Evolutionary conservation across 2,888 invertebrate genomes (phyloP).

Genomic region (Drosophila gaucha): DNA sequence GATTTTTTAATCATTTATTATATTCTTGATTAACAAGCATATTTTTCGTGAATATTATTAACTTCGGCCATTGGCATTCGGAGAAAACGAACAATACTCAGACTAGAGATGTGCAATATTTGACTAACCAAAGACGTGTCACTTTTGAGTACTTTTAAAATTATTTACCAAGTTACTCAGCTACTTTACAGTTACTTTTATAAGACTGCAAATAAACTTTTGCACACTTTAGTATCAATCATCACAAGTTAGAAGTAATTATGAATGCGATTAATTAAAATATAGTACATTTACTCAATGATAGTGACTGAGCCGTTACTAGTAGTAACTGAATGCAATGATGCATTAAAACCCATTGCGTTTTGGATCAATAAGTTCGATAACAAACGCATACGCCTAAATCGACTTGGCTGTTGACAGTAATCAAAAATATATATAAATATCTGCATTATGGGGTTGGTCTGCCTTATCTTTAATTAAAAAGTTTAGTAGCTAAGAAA

Average conservation of each 20-base stretch:
- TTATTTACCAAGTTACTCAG: neutral
- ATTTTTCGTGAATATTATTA: conserved; percentile 61
- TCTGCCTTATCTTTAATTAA: too few relatives aligned
- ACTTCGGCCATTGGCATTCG: conserved; percentile 65
- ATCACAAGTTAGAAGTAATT: neutral
- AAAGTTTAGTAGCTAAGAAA: too few relatives aligned
- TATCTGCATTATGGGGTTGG: too few relatives aligned
- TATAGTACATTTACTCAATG: neutral
- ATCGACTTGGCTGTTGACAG: too few relatives aligned
- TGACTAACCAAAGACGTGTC: conserved; percentile 18
- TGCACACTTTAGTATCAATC: neutral
- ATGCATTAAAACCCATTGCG: neutral
- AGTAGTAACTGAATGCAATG: neutral
- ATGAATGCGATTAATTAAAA: neutral
- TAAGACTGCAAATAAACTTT: neutral
- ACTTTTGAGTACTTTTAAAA: conserved; percentile 6
- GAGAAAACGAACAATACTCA: conserved; percentile 68
- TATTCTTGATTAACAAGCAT: conserved; percentile 35
- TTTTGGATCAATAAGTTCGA: neutral
- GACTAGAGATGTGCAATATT: conserved; percentile 42
- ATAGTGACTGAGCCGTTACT: neutral
- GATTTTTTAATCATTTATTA: conserved; percentile 33
- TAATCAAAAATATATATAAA: too few relatives aligned
- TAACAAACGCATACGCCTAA: too few relatives aligned
- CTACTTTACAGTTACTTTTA: neutral